Conservation (phyloP, 2,888 invertebrate genomes). For the Nemoura dubitans region DNA sequence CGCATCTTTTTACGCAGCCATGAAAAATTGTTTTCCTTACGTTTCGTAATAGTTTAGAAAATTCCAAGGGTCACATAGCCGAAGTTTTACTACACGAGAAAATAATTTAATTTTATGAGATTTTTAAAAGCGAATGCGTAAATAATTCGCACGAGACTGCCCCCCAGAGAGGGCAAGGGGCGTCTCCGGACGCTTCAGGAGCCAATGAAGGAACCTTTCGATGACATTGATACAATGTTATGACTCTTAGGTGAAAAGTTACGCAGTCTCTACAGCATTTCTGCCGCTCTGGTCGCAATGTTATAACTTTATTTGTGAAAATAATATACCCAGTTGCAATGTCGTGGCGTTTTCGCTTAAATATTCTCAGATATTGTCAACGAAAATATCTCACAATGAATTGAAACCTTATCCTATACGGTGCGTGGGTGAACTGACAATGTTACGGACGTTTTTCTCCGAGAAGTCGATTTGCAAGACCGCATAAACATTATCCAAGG, state of each 20-base stretch:
- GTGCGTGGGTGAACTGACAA: too few relatives aligned
- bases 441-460: too few relatives aligned
- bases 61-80: background rate
- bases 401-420: too few relatives aligned
- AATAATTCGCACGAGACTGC: background rate
- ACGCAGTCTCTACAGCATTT: background rate
- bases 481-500: too few relatives aligned
- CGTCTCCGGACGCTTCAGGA: background rate
- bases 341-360: background rate
- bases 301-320: background rate
- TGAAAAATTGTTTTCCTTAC: background rate
- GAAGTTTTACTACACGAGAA: background rate
- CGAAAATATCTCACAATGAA: background rate
- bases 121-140: background rate
- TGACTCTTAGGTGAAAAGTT: background rate
- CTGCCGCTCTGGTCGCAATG: background rate
- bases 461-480: too few relatives aligned
- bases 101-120: background rate
- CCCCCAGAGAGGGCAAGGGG: background rate
- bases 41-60: background rate
- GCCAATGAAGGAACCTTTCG: background rate
- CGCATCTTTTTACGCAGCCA: background rate
- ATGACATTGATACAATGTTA: conserved; percentile 12
- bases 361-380: background rate
- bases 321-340: background rate